Conservation (phyloP, 2,888 invertebrate species). For the Drosophila demipolita region DNA sequence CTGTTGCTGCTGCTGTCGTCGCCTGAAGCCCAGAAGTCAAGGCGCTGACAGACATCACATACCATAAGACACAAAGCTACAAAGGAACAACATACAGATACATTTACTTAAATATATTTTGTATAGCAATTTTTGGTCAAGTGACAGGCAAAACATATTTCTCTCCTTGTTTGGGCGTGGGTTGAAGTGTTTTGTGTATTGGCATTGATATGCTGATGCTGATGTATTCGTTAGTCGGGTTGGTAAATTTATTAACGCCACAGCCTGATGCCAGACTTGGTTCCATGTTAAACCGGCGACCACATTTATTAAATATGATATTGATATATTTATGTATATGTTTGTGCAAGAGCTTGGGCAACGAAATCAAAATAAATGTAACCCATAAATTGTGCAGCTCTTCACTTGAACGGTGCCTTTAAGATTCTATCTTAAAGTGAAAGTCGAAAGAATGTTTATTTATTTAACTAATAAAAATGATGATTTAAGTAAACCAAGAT, state of each 20-base stretch:
- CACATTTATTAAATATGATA: constrained; percentile 71
- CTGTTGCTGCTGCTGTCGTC: constrained; percentile 28
- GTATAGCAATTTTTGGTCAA: constrained; percentile 59
- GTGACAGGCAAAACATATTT: constrained; percentile 35
- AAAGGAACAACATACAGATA: constrained; percentile 23
- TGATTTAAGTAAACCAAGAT: background rate
- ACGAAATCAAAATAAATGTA: constrained; percentile 8
- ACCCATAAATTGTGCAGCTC: constrained; percentile 20
- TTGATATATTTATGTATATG: constrained; percentile 70
- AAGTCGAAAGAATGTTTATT: background rate
- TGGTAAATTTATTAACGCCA: constrained; percentile 70
- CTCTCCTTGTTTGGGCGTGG: constrained; percentile 12
- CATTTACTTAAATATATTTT: constrained; percentile 43
- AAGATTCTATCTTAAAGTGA: constrained; percentile 21
- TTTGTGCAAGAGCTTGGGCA: constrained; percentile 3
- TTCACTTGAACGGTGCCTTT: constrained; percentile 19
- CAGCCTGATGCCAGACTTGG: constrained; percentile 61
- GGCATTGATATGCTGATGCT: constrained; percentile 67
- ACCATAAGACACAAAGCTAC: constrained; percentile 47
- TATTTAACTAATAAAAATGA: background rate
- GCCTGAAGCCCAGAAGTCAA: constrained; percentile 57
- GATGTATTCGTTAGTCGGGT: constrained; percentile 48
- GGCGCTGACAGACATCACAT: constrained; percentile 56
- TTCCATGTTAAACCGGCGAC: constrained; percentile 25
- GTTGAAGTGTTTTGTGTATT: constrained; percentile 30